Base-by-base conservation (phyloP, 2,797 vertebrate genomes). In the Ctenopoma kingsleyae region DNA sequence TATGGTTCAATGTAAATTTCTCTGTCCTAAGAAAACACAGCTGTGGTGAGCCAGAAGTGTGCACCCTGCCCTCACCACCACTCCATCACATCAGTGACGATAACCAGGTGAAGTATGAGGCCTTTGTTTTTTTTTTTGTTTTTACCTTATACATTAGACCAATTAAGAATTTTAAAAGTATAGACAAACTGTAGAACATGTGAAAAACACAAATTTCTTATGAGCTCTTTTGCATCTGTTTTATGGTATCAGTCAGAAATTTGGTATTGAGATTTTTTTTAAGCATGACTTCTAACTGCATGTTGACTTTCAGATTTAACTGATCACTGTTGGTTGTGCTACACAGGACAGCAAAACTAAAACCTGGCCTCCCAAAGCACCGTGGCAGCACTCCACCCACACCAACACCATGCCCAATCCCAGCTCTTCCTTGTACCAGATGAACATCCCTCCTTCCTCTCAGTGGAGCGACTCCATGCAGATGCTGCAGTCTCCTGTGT, bases 361-460 rank as follows among this genome's bases (percentile, higher is more conserved):
- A 95, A 99, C 98, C 0, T 99, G 98, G 98, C 98, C 98, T 20
- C 98, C 98, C 2, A 99, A 99, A 92, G 98, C 98, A 1, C 98
- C 98, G 0, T 99, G 98, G 98, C 98, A 99, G 82, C 97, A 99
- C 84, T 90, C 95, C 0, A 90, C 93, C 0, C 95, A 96, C 1
- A 89, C 94, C 1, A 95, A 94, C 93, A 93, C 95, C 11, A 94
- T 98, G 90, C 96, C 97, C 75, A 93, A 95, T 89, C 97, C 96
- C 76, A 96, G 95, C 62, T 85, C 96, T 67, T 95, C 97, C 61
- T 91, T 99, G 89, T 99, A 97, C 78, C 96, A 96, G 59, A 94
- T 99, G 93, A 87, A 95, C 91, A 94, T 95, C 91, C 94, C 97
- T 85, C 94, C 97, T 0, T 93, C 95, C 84, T 93, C 95, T 89